phyloP scores from a whole-genome alignment of 2,888 invertebrate genomes.

The Hirtodrosophila cameraria region DNA sequence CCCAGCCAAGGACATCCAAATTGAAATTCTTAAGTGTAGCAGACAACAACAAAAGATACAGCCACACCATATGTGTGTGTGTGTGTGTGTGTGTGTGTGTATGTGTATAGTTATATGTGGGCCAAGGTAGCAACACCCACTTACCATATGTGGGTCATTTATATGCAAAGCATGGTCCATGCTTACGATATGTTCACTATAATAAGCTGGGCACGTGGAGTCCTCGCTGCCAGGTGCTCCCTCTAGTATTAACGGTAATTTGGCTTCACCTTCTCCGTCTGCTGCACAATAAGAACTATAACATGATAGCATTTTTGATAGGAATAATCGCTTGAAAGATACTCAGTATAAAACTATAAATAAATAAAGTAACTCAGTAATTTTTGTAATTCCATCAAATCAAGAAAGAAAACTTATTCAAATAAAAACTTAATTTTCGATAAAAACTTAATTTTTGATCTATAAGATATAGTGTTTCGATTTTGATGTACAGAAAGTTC shows the following conservation, averaged over 20 bases:
- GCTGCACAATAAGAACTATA: slow-evolving; percentile 13
- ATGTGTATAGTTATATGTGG: slow-evolving; percentile 41
- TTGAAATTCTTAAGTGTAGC: slow-evolving; percentile 41
- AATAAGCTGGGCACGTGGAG: slow-evolving; percentile 65
- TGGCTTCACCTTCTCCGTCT: slow-evolving; percentile 30
- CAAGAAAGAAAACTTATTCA: too few relatives aligned
- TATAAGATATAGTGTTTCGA: too few relatives aligned
- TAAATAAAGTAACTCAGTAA: too few relatives aligned
- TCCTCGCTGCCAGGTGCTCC: slow-evolving; percentile 42
- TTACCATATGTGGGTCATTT: slow-evolving; percentile 65
- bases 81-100: neutral
- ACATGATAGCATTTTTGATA: slow-evolving; percentile 2
- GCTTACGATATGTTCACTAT: slow-evolving; percentile 61
- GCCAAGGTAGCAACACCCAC: slow-evolving; percentile 45
- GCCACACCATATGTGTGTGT: slow-evolving; percentile 1
- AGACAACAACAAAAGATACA: slow-evolving; percentile 2
- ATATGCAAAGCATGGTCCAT: slow-evolving; percentile 74
- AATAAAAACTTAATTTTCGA: too few relatives aligned
- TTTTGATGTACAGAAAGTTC: too few relatives aligned
- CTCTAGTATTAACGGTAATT: slow-evolving; percentile 48
- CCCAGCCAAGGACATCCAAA: slow-evolving; percentile 45
- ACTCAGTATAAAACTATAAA: too few relatives aligned
- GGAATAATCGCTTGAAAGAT: neutral
- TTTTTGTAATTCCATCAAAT: too few relatives aligned
- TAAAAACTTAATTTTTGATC: too few relatives aligned